These are phyloP conservation scores for Yponomeuta cagnagella DNA, from an alignment of 2,888 invertebrate genomes.

Conservation along the genomic window DNA sequence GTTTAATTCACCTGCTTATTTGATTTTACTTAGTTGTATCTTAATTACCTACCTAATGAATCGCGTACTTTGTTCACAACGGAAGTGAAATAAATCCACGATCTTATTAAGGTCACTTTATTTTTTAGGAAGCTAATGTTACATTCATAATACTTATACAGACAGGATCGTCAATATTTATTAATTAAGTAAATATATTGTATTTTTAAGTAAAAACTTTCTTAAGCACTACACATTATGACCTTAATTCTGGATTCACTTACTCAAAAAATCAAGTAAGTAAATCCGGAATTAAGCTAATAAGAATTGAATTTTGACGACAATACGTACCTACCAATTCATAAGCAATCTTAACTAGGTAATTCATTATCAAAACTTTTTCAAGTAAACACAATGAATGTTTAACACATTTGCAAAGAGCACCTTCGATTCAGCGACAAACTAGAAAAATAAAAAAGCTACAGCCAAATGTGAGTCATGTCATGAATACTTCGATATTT, in stretches of 20 bases:
- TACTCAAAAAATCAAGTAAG: no score
- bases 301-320: no score
- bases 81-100: no score
- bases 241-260: no score
- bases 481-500: neutral
- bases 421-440: conserved; percentile 65
- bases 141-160: neutral
- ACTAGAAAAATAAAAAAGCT: conserved; percentile 9
- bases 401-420: conserved; percentile 28
- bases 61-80: no score
- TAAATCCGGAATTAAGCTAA: no score
- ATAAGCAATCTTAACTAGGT: no score
- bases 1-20: neutral
- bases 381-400: neutral
- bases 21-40: neutral
- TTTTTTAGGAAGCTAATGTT: neutral
- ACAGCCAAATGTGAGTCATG: neutral
- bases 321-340: no score
- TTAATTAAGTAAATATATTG: neutral
- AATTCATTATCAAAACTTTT: no score
- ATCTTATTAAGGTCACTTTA: neutral
- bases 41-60: neutral
- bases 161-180: neutral
- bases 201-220: neutral
- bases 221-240: no score